Evolutionary conservation across 1,140 invertebrate species (phyloP).

Genomic region (Bombus sylvicola): DNA sequence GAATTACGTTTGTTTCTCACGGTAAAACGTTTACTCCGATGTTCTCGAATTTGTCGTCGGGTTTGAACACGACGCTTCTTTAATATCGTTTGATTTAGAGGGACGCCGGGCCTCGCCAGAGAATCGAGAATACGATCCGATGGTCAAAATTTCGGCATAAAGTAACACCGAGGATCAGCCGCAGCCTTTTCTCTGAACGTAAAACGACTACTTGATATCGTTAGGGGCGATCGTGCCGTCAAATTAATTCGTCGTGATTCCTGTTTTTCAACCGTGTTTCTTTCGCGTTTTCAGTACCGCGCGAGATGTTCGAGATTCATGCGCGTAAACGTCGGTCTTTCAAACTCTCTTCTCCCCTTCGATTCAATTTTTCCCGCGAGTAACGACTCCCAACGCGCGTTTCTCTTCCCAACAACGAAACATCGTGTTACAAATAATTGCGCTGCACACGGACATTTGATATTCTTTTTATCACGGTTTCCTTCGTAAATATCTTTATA

Average conservation of each 20-base stretch:
- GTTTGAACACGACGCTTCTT: background rate
- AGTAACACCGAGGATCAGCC: constrained; percentile 6
- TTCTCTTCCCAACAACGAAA: background rate
- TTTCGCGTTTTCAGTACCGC: background rate
- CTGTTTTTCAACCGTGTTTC: constrained; percentile 14
- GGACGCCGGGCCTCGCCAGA: background rate
- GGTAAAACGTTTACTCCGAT: background rate
- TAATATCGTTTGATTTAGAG: constrained; percentile 24
- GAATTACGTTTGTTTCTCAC: constrained; percentile 6
- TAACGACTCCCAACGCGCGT: background rate
- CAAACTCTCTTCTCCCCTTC: background rate
- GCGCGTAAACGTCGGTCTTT: constrained; percentile 5
- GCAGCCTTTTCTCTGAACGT: background rate
- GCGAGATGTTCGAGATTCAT: background rate
- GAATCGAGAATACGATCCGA: background rate
- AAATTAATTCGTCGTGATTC: constrained; percentile 35
- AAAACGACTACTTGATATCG: constrained; percentile 25
- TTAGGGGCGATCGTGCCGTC: constrained; percentile 28
- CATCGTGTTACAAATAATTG: background rate
- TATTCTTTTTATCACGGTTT: background rate
- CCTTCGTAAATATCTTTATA: background rate
- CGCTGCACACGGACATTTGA: background rate
- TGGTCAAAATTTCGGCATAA: constrained; percentile 28
- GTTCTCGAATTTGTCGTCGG: background rate
- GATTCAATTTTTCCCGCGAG: background rate